phyloP scores from a whole-genome alignment of 2,797 vertebrate genomes.

The Crocodylus rhombifer region DNA sequence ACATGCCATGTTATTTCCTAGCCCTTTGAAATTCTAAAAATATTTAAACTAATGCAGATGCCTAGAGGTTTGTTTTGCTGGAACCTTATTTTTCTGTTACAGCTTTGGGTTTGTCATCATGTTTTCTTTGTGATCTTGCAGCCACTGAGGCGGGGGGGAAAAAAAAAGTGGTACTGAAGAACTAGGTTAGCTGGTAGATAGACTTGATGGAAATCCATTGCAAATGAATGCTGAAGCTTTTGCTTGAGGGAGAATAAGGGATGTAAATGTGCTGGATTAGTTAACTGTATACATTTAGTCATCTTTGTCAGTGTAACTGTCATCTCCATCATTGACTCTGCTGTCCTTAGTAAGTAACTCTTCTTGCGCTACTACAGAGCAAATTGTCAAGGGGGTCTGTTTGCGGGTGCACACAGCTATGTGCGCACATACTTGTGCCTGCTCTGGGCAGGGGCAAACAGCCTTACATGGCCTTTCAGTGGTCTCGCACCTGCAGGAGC shows the following conservation, averaged over 20 bases:
- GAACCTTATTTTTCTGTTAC: background rate
- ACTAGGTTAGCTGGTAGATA: background rate
- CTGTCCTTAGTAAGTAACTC: background rate
- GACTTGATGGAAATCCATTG: background rate
- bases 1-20: background rate
- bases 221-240: background rate
- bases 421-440: background rate
- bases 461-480: accelerated
- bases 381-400: background rate
- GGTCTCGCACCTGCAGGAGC: background rate
- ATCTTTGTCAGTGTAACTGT: background rate
- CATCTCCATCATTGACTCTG: background rate
- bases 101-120: background rate
- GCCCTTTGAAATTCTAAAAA: background rate
- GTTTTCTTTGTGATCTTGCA: background rate
- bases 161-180: background rate
- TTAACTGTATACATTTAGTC: background rate
- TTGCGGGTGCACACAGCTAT: background rate
- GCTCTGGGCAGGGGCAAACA: accelerated
- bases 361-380: background rate
- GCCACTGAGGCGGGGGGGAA: background rate
- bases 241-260: background rate
- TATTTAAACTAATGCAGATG: background rate
- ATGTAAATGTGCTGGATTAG: background rate
- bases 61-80: background rate